A percentile compares a stretch with the other conserved stretches of the same genome.
Conservation (phyloP, 92 coral and sea anemone genomes). For the Scolanthus callimorphus region DNA sequence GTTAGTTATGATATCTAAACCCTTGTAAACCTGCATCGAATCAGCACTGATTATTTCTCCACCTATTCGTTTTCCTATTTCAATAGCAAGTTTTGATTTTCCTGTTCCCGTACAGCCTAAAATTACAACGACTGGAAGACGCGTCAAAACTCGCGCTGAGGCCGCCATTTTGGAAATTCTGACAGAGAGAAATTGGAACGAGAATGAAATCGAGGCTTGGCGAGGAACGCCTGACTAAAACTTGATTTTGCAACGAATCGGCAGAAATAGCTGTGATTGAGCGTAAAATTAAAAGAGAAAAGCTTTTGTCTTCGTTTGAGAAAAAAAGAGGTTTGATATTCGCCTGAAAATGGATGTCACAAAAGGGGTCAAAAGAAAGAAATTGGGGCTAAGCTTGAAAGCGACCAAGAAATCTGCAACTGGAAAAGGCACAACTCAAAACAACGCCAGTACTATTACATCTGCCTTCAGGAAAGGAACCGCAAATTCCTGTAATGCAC, state of each 20-base stretch:
- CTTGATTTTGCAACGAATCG: no score
- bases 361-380: conserved; percentile 18
- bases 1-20: conserved; percentile 89
- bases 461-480: neutral
- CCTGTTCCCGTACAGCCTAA: conserved; percentile 97
- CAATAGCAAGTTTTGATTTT: conserved; percentile 94
- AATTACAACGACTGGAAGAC: conserved; percentile 89
- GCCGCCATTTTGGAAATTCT: conserved; percentile 28
- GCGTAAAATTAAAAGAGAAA: neutral
- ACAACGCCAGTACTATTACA: neutral
- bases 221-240: conserved; percentile 32
- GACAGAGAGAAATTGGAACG: neutral
- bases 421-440: neutral
- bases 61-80: conserved; percentile 79
- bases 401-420: conserved; percentile 8
- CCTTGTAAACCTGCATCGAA: conserved; percentile 96
- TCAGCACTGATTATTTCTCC: conserved; percentile 99
- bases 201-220: neutral
- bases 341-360: neutral
- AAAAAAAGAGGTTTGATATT: no score
- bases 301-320: no score
- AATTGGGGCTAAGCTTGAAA: conserved; percentile 25
- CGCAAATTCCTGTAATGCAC: no score
- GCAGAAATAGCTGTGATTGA: neutral
- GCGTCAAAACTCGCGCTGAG: conserved; percentile 17